A percentile compares a stretch with the other conserved stretches of the same genome.
Evolutionary conservation across 2,888 invertebrate genomes (phyloP).

Genomic region (Nineta flava): DNA sequence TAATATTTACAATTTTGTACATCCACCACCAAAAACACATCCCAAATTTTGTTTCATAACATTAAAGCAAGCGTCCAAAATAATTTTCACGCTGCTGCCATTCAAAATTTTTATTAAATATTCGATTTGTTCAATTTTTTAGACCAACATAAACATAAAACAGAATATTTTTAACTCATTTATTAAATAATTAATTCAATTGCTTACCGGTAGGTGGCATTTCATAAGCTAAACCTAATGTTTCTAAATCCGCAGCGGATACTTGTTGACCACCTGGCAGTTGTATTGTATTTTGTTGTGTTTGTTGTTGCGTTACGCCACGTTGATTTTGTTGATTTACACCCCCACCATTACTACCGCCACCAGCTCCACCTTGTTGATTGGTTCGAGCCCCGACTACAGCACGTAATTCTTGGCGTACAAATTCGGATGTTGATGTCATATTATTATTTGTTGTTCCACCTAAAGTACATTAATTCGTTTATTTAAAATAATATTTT

Average conservation of each 20-base stretch:
- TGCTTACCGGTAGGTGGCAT: slow-evolving; percentile 44
- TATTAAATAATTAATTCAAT: background rate
- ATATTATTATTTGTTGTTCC: slow-evolving; percentile 37
- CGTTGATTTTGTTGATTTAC: slow-evolving; percentile 15
- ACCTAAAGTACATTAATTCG: slow-evolving; percentile 17
- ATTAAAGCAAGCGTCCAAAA: no score
- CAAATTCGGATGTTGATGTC: slow-evolving; percentile 65
- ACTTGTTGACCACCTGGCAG: slow-evolving; percentile 21
- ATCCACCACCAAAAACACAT: no score
- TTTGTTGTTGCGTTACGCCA: slow-evolving; percentile 20
- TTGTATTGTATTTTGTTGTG: background rate
- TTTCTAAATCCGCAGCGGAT: slow-evolving; percentile 49
- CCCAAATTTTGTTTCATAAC: no score
- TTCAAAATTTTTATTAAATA: no score
- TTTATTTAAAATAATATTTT: background rate
- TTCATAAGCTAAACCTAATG: slow-evolving; percentile 50
- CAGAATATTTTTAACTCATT: no score
- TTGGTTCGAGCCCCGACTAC: slow-evolving; percentile 61
- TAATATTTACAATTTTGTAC: no score
- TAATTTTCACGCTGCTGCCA: no score
- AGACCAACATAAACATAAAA: no score
- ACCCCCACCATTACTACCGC: slow-evolving; percentile 8
- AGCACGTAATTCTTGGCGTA: slow-evolving; percentile 78
- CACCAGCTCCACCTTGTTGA: slow-evolving; percentile 26
- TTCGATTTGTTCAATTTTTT: no score